A percentile compares a stretch with the other conserved stretches of the same genome.
phyloP scores from a whole-genome alignment of 1,140 invertebrate species.

The Diplogasteroides magnus region DNA sequence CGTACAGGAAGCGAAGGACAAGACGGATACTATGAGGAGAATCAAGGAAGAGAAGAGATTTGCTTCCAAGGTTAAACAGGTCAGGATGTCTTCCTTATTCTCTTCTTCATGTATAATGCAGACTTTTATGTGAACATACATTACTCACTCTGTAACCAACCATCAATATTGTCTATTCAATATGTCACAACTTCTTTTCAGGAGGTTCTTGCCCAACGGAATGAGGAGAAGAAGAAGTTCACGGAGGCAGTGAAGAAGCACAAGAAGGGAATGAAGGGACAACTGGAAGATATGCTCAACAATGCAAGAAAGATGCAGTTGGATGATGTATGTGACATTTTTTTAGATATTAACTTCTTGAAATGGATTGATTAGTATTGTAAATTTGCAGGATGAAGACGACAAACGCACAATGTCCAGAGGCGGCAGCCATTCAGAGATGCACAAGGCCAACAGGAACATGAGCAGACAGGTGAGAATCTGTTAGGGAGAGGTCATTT shows the following conservation, averaged over 20 bases:
- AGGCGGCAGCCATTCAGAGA: not conserved
- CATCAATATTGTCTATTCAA: no score
- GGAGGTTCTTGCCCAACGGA: conserved; percentile 72
- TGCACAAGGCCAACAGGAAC: not conserved
- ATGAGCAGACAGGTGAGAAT: not conserved
- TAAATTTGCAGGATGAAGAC: conserved; percentile 28
- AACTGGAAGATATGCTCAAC: conserved; percentile 51
- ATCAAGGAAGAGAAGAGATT: conserved; percentile 83
- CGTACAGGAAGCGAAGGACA: conserved; percentile 75
- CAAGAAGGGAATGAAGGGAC: conserved; percentile 54
- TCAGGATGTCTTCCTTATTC: not conserved
- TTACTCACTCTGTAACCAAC: no score
- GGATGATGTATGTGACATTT: conserved; percentile 11
- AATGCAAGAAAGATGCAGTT: conserved; percentile 34
- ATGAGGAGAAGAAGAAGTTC: conserved; percentile 70
- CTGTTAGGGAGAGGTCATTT: no score
- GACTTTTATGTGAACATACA: no score
- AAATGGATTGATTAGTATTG: not conserved
- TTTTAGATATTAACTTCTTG: no score
- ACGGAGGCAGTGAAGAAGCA: conserved; percentile 60
- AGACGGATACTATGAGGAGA: conserved; percentile 80
- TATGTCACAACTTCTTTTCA: conserved; percentile 57
- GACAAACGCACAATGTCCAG: not conserved
- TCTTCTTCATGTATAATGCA: not conserved
- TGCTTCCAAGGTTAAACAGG: conserved; percentile 67